These are phyloP conservation scores for Equus quagga DNA, from an alignment of 2,113 vertebrate species.

Conservation along the genomic window DNA sequence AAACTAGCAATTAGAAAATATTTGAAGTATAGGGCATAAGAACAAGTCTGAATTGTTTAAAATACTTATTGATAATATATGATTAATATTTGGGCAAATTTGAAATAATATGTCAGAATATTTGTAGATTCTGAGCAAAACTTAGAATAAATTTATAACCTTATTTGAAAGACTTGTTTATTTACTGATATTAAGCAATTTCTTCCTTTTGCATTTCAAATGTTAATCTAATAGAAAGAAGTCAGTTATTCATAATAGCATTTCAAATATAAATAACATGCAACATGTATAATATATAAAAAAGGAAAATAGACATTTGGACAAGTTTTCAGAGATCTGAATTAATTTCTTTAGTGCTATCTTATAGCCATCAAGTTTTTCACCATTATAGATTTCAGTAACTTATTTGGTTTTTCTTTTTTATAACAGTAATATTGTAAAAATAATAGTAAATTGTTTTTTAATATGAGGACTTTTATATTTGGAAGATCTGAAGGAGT, in stretches of 20 bases:
- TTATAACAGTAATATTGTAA: background rate
- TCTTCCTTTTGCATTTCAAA: background rate
- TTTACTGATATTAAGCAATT: slow-evolving; percentile 14
- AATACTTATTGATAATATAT: background rate
- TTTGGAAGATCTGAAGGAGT: background rate
- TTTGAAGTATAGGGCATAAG: background rate
- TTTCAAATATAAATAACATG: background rate
- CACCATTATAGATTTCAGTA: background rate
- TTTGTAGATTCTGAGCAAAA: slow-evolving; percentile 2
- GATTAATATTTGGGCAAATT: background rate
- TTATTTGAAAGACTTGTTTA: background rate
- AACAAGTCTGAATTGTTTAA: slow-evolving; percentile 7
- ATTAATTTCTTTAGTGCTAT: background rate
- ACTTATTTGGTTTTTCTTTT: background rate
- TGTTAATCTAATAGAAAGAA: background rate
- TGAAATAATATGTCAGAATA: slow-evolving; percentile 17
- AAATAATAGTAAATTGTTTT: background rate
- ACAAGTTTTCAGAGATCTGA: background rate
- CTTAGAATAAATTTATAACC: background rate
- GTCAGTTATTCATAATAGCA: background rate
- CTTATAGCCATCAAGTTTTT: background rate
- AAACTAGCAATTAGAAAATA: background rate
- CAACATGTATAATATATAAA: background rate
- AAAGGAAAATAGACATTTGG: background rate
- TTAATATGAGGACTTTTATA: background rate